A percentile compares a stretch with the other conserved stretches of the same genome.
These are phyloP conservation scores for Anniella stebbinsi DNA, from an alignment of 2,797 vertebrate species.

Conservation along the genomic window DNA sequence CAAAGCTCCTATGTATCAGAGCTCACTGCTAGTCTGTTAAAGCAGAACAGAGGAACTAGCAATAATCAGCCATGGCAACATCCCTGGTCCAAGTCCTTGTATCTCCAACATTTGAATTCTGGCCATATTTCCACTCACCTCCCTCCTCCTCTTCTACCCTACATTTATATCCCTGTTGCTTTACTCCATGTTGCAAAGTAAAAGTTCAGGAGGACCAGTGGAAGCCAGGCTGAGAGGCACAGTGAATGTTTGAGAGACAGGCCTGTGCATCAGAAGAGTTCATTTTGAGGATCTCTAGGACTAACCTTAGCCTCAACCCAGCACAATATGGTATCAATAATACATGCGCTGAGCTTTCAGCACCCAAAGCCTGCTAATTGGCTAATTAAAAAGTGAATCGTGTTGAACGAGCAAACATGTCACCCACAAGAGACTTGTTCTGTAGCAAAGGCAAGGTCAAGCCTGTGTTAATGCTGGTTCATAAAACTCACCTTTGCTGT, in stretches of 20 bases:
- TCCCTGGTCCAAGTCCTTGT: neutral
- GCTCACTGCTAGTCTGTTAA: neutral
- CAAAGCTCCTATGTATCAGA: neutral
- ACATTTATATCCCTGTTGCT: neutral
- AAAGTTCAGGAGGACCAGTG: constrained; percentile 34
- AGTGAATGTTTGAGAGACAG: constrained; percentile 71
- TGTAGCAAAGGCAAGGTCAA: constrained; percentile 71
- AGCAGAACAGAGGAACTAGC: neutral
- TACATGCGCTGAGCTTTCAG: constrained; percentile 89
- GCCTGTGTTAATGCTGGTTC: constrained; percentile 64
- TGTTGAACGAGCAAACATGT: constrained; percentile 82
- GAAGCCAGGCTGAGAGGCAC: neutral
- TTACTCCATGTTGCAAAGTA: neutral
- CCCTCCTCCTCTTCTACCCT: neutral
- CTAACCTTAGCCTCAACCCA: constrained; percentile 69
- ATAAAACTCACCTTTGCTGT: constrained; percentile 66
- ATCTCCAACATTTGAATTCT: neutral
- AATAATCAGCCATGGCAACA: neutral
- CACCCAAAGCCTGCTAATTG: constrained; percentile 90
- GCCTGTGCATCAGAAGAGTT: constrained; percentile 81
- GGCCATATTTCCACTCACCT: neutral
- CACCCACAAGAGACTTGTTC: constrained; percentile 83
- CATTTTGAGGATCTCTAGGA: constrained; percentile 80
- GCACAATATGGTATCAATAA: constrained; percentile 91
- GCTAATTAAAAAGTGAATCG: constrained; percentile 96